phyloP scores from a whole-genome alignment of 1,140 invertebrate genomes.

The Monochamus saltuarius region DNA sequence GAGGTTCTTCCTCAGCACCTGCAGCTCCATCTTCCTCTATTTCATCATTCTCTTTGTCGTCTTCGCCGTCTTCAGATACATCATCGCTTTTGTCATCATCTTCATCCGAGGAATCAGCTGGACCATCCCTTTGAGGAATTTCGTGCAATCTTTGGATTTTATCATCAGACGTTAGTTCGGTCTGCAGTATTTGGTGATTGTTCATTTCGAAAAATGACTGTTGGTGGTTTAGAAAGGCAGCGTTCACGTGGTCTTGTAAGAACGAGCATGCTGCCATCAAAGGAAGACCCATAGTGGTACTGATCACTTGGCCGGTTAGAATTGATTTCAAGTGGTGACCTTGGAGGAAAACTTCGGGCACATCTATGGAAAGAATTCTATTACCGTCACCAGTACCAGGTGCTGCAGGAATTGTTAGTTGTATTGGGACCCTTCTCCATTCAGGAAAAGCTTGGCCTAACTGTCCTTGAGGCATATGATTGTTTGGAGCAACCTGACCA shows the following conservation, averaged over 20 bases:
- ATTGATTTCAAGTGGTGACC: conserved; percentile 63
- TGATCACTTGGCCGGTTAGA: conserved; percentile 78
- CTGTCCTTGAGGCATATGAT: conserved; percentile 28
- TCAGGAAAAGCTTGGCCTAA: conserved; percentile 49
- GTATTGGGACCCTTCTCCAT: conserved; percentile 56
- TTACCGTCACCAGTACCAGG: conserved; percentile 57
- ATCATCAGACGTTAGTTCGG: conserved; percentile 5
- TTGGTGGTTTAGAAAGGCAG: conserved; percentile 53
- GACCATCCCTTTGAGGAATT: conserved; percentile 59
- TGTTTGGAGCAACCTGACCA: conserved; percentile 31
- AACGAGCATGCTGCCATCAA: conserved; percentile 73
- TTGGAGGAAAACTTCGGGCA: conserved; percentile 76
- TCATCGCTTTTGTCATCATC: conserved; percentile 73
- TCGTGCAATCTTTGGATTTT: not conserved
- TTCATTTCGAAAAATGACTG: conserved; percentile 16
- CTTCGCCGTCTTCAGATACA: conserved; percentile 65
- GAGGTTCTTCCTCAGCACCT: conserved; percentile 76
- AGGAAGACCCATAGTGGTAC: conserved; percentile 79
- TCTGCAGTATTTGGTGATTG: conserved; percentile 8
- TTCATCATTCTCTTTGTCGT: conserved; percentile 70
- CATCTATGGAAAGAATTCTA: conserved; percentile 65
- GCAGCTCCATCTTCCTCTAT: conserved; percentile 72
- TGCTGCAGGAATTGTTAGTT: conserved; percentile 51
- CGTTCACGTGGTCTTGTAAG: conserved; percentile 82
- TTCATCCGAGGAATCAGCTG: conserved; percentile 73